Evolutionary conservation across 2,797 vertebrate species (phyloP).

Genomic region (Notolepis coatsorum): DNA sequence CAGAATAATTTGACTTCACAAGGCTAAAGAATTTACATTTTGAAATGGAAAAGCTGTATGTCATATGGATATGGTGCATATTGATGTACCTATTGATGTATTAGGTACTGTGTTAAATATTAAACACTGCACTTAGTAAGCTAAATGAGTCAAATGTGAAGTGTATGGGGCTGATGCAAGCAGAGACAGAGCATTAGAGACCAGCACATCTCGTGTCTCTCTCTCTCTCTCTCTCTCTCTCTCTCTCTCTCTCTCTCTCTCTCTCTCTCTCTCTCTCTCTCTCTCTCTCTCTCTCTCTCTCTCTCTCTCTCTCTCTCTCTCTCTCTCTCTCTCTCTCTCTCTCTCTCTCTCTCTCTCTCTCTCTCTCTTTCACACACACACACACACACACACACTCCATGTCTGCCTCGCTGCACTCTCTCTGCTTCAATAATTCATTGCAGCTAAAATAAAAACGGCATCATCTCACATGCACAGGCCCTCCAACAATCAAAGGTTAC

Average conservation of each 20-base stretch:
- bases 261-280: constrained; percentile 51
- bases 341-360: background rate
- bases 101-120: constrained; percentile 8
- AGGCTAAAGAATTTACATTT: too few relatives aligned
- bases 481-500: constrained; percentile 59
- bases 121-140: constrained; percentile 29
- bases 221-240: constrained; percentile 15
- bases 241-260: constrained; percentile 50
- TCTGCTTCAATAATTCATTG: constrained; percentile 81
- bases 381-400: constrained; percentile 43
- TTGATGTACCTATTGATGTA: background rate
- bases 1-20: too few relatives aligned
- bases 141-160: constrained; percentile 47
- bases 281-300: constrained; percentile 30
- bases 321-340: background rate
- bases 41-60: too few relatives aligned
- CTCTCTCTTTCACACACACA: constrained; percentile 58
- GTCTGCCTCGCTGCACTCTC: constrained; percentile 74
- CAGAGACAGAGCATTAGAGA: constrained; percentile 43
- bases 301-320: constrained; percentile 6
- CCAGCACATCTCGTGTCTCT: constrained; percentile 22
- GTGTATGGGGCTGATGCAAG: constrained; percentile 32
- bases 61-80: background rate
- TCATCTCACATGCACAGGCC: constrained; percentile 65
- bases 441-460: constrained; percentile 80